Conservation (phyloP, 1,140 invertebrate genomes). For the Zaprionus lachaisei region DNA sequence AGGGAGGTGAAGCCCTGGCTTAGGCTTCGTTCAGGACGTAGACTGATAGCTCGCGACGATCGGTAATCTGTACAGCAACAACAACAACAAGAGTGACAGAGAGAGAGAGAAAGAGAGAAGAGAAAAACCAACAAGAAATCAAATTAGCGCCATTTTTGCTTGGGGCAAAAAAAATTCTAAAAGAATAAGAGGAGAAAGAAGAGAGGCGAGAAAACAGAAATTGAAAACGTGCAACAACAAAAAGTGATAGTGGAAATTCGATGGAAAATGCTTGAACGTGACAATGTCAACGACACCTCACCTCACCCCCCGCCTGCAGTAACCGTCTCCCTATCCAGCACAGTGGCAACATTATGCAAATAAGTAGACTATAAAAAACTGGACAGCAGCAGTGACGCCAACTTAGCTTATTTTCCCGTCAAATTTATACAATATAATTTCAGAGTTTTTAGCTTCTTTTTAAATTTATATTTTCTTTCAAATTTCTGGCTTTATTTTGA, state of each 20-base stretch:
- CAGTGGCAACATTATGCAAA: background rate
- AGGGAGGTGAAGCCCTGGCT: slow-evolving; percentile 89
- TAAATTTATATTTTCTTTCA: too few species aligned
- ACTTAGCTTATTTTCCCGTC: too few species aligned
- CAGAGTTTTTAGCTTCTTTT: too few species aligned
- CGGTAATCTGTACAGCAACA: slow-evolving; percentile 83
- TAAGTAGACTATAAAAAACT: too few species aligned
- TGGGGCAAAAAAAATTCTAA: background rate
- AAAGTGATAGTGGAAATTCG: slow-evolving; percentile 22
- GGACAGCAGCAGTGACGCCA: too few species aligned
- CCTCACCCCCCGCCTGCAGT: background rate
- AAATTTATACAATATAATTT: too few species aligned
- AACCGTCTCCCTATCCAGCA: background rate
- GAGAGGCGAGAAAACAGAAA: slow-evolving; percentile 29
- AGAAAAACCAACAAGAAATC: slow-evolving; percentile 18
- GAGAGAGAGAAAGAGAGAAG: background rate
- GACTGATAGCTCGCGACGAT: slow-evolving; percentile 87
- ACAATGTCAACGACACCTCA: background rate
- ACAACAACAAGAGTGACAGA: background rate
- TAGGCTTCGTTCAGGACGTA: slow-evolving; percentile 88
- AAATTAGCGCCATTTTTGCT: background rate
- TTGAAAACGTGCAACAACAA: slow-evolving; percentile 54
- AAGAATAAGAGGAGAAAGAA: background rate
- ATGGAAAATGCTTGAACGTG: slow-evolving; percentile 30
- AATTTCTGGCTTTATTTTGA: too few species aligned